Percentiles rank a stretch among this genome's conserved stretches.
These are phyloP conservation scores for Monodelphis domestica DNA, from an alignment of 2,797 vertebrate genomes.

Conservation along the genomic window DNA sequence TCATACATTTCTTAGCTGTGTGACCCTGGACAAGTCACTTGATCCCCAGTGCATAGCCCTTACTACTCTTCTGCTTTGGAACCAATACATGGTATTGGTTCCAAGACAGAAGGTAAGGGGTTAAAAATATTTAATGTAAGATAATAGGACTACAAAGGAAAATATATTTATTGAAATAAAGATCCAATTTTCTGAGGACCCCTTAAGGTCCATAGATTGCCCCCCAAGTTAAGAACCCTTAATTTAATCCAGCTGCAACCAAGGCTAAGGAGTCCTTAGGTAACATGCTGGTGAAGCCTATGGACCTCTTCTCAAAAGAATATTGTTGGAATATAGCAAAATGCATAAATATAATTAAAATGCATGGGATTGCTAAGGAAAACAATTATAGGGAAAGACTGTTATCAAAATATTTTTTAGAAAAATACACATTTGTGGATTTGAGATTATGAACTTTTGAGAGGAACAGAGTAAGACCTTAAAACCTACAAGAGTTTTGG, in stretches of 20 bases:
- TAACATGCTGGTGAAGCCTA: not conserved
- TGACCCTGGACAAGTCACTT: too few species aligned
- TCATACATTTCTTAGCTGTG: too few species aligned
- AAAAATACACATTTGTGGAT: not conserved
- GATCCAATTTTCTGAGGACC: not conserved
- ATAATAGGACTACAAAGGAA: not conserved
- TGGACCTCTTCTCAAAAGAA: not conserved
- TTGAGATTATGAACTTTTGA: not conserved
- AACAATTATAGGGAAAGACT: not conserved
- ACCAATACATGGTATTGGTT: too few species aligned
- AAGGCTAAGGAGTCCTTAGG: not conserved
- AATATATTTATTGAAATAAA: not conserved
- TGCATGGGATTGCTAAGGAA: not conserved
- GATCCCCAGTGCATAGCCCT: too few species aligned
- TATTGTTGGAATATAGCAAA: too few species aligned
- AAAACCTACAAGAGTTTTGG: not conserved
- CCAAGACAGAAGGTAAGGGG: too few species aligned
- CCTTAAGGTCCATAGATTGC: not conserved
- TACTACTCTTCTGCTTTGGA: too few species aligned
- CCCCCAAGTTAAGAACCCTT: not conserved
- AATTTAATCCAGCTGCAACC: not conserved
- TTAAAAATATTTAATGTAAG: not conserved
- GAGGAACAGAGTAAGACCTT: not conserved
- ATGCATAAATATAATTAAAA: not conserved
- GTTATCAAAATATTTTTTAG: not conserved